A percentile compares a stretch with the other conserved stretches of the same genome.
Conservation (phyloP, 2,888 invertebrate genomes). For the Cheiracanthium punctorium region DNA sequence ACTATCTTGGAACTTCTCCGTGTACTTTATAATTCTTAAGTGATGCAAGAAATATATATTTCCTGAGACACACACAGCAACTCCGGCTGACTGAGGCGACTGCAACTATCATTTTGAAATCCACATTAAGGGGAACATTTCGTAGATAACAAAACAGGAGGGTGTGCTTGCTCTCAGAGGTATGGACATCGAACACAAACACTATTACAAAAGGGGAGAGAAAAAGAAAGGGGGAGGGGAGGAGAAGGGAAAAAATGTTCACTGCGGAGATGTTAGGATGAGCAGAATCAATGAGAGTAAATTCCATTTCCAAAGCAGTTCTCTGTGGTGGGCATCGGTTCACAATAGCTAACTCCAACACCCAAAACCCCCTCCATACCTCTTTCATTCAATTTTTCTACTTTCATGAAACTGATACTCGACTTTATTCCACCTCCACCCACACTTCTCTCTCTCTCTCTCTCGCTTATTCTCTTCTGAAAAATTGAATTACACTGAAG, state of each 20-base stretch:
- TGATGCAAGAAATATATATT: constrained; percentile 17
- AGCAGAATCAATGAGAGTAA: constrained; percentile 50
- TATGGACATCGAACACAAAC: constrained; percentile 53
- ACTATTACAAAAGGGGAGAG: constrained; percentile 42
- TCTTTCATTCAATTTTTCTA: constrained; percentile 46
- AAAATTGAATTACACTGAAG: constrained; percentile 62
- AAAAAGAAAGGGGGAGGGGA: background rate
- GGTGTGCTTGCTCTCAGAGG: constrained; percentile 12
- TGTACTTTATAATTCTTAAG: constrained; percentile 21
- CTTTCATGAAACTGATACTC: constrained; percentile 32
- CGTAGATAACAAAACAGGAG: constrained; percentile 28
- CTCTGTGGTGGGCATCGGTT: constrained; percentile 53
- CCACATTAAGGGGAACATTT: constrained; percentile 44
- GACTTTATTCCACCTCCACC: constrained; percentile 30
- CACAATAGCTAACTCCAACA: constrained; percentile 54
- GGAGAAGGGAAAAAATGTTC: background rate
- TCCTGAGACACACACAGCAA: background rate
- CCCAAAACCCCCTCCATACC: constrained; percentile 31
- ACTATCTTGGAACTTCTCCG: background rate
- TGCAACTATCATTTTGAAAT: constrained; percentile 27
- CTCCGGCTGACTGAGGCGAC: background rate
- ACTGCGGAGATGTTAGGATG: constrained; percentile 38
- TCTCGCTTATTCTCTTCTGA: constrained; percentile 47
- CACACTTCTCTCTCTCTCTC: constrained; percentile 32
- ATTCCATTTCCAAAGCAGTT: constrained; percentile 54